Base-by-base conservation (phyloP, 2,113 vertebrate species). In the Stercorarius parasiticus region DNA sequence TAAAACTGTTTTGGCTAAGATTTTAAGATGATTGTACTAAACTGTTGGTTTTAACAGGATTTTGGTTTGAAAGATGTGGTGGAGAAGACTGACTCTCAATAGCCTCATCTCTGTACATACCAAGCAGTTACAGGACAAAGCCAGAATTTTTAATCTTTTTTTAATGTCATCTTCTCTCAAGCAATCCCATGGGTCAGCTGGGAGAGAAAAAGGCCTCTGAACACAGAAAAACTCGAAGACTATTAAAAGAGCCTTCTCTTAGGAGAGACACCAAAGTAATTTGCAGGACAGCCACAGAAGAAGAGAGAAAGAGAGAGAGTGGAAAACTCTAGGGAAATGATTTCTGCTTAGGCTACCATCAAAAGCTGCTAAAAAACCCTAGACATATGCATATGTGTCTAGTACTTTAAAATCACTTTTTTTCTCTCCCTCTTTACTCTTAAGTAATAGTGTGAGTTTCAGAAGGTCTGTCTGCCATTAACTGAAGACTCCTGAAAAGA, bases 171-270 rank as follows among this genome's bases (percentile, higher is more conserved):
- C 47, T 92, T 86, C 56, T 95, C 80, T 79, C 65, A 92, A 89
- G 70, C 30, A 91, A 89, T 81, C 80, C 86, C 72, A 38, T 18
- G 81, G 79, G 86, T 83, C 80, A 82, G 34, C 34, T 90, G 61
- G 56, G 29, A 92, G 47, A 94, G 67, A 83, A 95, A 96, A 87
- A 85, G 69, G 56, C 93, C 91, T 91, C 89, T 78, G 66, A 91
- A 91, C n/a, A 79, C 65, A 78, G 65, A 27, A 93, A 91, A 84
- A 84, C 38, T 42, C 1, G 1, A 83, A 88, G 79, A 90, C 56
- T 95, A 86, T 93, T 93, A 93, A 67, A 79, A 95, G 40, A 92
- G 19, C 25, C 49, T 93, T 84, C 89, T 94, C 77, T 95, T 84
- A 84, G 1, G 8, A 95, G 47, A 93, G 32, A 84, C 59, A 95